Percentiles rank a stretch among this genome's conserved stretches.
These are phyloP conservation scores for Diabrotica balteata DNA, from an alignment of 2,888 invertebrate species.

Conservation along the genomic window DNA sequence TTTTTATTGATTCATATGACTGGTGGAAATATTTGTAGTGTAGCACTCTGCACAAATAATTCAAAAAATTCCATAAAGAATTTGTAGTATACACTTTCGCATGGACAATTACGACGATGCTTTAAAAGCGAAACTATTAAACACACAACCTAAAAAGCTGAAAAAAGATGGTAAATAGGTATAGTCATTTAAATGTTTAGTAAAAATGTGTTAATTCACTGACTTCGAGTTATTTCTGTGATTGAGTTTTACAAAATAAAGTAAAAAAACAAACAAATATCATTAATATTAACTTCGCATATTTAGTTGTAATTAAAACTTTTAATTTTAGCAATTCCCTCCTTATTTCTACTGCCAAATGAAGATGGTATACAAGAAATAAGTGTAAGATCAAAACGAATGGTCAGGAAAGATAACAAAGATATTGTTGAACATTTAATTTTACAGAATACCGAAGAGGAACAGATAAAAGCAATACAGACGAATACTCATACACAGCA, in stretches of 20 bases:
- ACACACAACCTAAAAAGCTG: no score
- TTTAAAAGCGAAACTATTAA: no score
- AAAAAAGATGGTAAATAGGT: background rate
- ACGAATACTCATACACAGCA: background rate
- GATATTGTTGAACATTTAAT: background rate
- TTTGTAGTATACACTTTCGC: background rate
- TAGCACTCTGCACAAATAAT: conserved; percentile 11
- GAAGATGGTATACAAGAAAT: background rate
- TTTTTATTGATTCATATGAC: conserved; percentile 9
- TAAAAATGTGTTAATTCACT: no score
- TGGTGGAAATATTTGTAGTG: conserved; percentile 9
- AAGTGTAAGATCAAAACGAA: background rate
- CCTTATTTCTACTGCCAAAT: conserved; percentile 10
- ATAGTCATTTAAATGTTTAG: background rate
- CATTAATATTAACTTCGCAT: no score
- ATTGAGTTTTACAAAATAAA: no score
- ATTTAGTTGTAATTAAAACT: background rate
- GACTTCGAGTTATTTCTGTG: no score
- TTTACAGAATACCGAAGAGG: background rate
- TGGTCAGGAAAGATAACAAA: background rate
- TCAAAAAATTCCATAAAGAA: conserved; percentile 3
- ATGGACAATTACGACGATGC: no score
- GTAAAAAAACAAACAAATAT: no score
- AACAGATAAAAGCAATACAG: background rate
- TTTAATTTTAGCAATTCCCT: conserved; percentile 9